Conservation (phyloP, 2,888 invertebrate genomes). For the Drosophila yooni region DNA sequence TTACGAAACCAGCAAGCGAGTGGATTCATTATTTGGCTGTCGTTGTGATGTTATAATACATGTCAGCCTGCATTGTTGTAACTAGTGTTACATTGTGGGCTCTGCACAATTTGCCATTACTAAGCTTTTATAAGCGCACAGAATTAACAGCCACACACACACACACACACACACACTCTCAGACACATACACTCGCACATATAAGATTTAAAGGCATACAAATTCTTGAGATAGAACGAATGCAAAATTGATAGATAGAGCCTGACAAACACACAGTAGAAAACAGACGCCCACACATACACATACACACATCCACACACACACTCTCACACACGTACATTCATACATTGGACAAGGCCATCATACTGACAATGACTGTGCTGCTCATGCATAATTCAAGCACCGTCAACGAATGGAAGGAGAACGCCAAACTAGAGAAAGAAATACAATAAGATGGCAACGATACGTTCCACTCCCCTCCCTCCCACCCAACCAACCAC, state of each 20-base stretch:
- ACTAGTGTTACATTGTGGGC: constrained; percentile 24
- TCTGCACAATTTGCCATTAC: constrained; percentile 45
- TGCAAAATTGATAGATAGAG: constrained; percentile 74
- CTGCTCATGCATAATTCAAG: constrained; percentile 72
- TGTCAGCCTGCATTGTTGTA: constrained; percentile 1
- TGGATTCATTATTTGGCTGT: constrained; percentile 2
- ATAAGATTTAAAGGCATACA: constrained; percentile 62
- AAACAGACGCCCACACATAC: background rate
- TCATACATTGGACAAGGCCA: constrained; percentile 59
- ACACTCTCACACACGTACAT: constrained; percentile 10
- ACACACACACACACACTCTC: background rate
- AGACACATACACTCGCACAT: background rate
- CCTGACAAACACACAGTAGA: constrained; percentile 21
- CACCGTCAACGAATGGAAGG: constrained; percentile 20
- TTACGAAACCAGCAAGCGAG: background rate
- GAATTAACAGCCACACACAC: constrained; percentile 21
- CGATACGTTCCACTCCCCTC: background rate
- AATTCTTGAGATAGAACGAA: constrained; percentile 68
- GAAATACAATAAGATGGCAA: constrained; percentile 49
- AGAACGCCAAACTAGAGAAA: constrained; percentile 22
- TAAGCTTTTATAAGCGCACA: constrained; percentile 26
- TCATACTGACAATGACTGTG: constrained; percentile 64
- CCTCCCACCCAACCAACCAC: constrained; percentile 15
- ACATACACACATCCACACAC: background rate
- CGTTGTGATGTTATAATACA: background rate